Conservation (phyloP, 2,113 vertebrate genomes). For the Oreochromis tanganicae region DNA sequence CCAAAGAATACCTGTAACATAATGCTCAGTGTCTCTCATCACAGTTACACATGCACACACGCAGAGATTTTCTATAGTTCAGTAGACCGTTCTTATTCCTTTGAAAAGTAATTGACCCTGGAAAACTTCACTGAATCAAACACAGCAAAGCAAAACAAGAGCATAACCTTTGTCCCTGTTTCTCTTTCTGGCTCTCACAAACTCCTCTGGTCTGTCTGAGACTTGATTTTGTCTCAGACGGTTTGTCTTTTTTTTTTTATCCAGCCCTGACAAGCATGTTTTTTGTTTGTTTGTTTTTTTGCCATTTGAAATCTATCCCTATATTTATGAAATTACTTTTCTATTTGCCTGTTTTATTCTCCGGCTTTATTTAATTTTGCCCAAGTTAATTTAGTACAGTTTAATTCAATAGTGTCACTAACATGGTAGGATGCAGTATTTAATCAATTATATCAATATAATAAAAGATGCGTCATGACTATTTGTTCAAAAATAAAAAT, state of each 20-base stretch:
- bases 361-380: neutral
- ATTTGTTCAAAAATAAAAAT: neutral
- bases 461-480: neutral
- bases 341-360: neutral
- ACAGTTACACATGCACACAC: neutral
- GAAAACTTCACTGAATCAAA: conserved; percentile 18
- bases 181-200: neutral
- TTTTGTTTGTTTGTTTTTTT: neutral
- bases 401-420: neutral
- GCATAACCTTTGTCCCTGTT: neutral
- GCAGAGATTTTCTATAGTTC: neutral
- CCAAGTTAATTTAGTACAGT: neutral
- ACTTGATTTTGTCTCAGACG: conserved; percentile 15
- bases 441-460: neutral
- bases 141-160: conserved; percentile 9
- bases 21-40: neutral
- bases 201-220: neutral
- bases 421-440: neutral
- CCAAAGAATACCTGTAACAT: neutral
- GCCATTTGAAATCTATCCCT: neutral
- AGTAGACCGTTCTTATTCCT: neutral
- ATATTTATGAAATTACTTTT: conserved; percentile 7
- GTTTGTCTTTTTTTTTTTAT: conserved; percentile 8
- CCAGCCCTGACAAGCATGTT: neutral
- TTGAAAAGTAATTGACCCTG: neutral